These are phyloP conservation scores for Lycophotia porphyrea DNA, from an alignment of 2,888 invertebrate genomes.

Conservation along the genomic window DNA sequence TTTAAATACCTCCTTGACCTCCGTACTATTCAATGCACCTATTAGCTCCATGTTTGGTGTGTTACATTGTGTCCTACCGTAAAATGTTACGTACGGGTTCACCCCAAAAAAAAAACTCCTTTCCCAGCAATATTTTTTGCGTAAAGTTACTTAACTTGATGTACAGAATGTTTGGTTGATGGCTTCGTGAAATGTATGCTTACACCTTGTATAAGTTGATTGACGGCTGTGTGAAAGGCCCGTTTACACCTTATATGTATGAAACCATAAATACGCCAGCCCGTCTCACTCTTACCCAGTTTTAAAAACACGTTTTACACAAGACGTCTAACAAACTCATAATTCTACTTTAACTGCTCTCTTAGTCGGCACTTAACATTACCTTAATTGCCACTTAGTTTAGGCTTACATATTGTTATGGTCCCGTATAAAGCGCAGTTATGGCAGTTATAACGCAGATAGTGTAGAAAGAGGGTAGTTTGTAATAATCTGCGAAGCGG, in stretches of 20 bases:
- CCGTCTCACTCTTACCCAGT: not conserved
- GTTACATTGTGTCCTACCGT: too few species aligned
- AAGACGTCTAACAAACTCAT: slow-evolving; percentile 52
- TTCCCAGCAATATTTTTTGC: too few species aligned
- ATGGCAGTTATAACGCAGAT: slow-evolving; percentile 46
- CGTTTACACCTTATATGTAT: not conserved
- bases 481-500: slow-evolving; percentile 12
- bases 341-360: slow-evolving; percentile 59
- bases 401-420: slow-evolving; percentile 66
- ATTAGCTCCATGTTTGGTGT: too few species aligned
- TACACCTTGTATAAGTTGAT: too few species aligned
- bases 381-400: slow-evolving; percentile 69
- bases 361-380: slow-evolving; percentile 45
- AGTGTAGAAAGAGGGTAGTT: slow-evolving; percentile 28
- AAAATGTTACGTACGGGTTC: too few species aligned
- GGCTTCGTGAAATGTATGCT: too few species aligned
- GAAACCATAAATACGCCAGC: not conserved
- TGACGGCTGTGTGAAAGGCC: too few species aligned
- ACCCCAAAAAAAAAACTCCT: too few species aligned
- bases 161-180: too few species aligned
- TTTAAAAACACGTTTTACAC: slow-evolving; percentile 35
- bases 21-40: too few species aligned
- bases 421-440: slow-evolving; percentile 55
- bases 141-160: too few species aligned
- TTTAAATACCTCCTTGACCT: too few species aligned